Conservation (phyloP, 2,797 vertebrate genomes). For the Novumbra hubbsi region DNA sequence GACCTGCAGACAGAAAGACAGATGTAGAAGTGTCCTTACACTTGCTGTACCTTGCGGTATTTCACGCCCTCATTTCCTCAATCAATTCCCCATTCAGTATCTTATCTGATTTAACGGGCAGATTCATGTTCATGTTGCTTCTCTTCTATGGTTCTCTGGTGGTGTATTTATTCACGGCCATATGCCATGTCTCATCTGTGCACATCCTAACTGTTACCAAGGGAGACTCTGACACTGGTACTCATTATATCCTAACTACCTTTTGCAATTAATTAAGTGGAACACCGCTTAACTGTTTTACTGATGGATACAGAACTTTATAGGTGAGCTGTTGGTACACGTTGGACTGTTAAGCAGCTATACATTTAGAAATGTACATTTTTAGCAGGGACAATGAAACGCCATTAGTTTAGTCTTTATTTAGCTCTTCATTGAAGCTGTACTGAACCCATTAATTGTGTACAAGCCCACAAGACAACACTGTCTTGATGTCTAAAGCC, state of each 20-base stretch:
- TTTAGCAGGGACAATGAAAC: conserved; percentile 22
- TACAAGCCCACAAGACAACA: conserved; percentile 38
- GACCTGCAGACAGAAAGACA: conserved; percentile 64
- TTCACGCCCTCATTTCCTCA: conserved; percentile 28
- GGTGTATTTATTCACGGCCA: conserved; percentile 29
- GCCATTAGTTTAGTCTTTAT: conserved; percentile 31
- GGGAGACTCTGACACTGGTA: conserved; percentile 62
- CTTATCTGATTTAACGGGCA: conserved; percentile 21
- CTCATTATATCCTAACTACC: conserved; percentile 63
- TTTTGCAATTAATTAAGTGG: conserved; percentile 53
- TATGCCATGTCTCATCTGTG: conserved; percentile 12
- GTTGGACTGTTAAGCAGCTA: conserved; percentile 66
- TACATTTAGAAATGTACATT: conserved; percentile 26
- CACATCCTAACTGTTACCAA: conserved; percentile 45
- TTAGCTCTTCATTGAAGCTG: conserved; percentile 53
- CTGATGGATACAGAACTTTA: conserved; percentile 3
- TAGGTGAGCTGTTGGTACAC: conserved; percentile 65
- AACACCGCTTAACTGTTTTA: conserved; percentile 28
- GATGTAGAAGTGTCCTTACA: conserved; percentile 80
- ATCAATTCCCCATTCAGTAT: conserved; percentile 15
- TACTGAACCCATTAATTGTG: conserved; percentile 42
- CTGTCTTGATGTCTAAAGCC: conserved; percentile 32
- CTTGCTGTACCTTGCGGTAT: conserved; percentile 63
- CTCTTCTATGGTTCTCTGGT: conserved; percentile 25
- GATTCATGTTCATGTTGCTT: conserved; percentile 19